Percentiles rank a stretch among this genome's conserved stretches.
phyloP scores from a whole-genome alignment of 2,888 invertebrate species.

The Drosophila stalkeri region DNA sequence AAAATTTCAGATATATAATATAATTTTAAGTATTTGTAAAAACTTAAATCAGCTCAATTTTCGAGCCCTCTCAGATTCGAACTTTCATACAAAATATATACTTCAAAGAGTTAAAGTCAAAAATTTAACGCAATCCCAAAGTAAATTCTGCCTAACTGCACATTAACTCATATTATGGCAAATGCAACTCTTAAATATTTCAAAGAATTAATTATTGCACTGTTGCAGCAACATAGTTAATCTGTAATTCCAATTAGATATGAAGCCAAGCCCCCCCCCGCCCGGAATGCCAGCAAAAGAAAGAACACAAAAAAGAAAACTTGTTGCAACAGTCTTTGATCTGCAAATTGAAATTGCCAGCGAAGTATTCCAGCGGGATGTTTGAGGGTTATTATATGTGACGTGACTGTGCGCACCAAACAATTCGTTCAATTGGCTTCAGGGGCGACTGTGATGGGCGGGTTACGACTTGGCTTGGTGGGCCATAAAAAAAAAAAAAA shows the following conservation, averaged over 20 bases:
- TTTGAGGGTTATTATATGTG: constrained; percentile 5
- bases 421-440: constrained; percentile 26
- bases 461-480: constrained; percentile 1
- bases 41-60: no score
- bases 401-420: constrained; percentile 13
- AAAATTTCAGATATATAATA: no score
- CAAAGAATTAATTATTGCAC: neutral
- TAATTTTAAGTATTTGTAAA: no score
- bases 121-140: no score
- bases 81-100: no score
- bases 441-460: neutral
- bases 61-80: no score
- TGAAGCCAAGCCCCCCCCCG: neutral
- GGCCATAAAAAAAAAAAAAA: constrained; percentile 48
- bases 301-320: neutral
- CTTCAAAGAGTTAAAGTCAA: no score
- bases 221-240: neutral
- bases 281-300: neutral
- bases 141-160: no score
- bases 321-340: constrained; percentile 12
- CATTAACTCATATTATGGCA: neutral
- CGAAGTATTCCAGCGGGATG: constrained; percentile 9
- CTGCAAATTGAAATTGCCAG: constrained; percentile 11
- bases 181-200: neutral
- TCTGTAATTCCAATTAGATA: neutral